Base-by-base conservation (phyloP, 2,888 invertebrate genomes). In the Sphaerophoria rueppellii region DNA sequence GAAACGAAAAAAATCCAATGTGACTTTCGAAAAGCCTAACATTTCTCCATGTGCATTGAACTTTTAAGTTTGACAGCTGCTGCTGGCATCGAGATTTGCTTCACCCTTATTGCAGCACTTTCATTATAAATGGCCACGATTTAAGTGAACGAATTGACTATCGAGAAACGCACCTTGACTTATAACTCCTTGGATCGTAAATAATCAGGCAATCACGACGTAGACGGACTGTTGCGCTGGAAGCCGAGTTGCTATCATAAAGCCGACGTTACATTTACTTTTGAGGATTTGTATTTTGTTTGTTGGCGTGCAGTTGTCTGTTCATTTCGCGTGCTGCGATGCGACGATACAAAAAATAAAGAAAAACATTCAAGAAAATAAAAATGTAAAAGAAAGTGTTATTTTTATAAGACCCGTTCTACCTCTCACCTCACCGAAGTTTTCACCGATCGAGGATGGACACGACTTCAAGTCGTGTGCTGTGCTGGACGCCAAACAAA, bases 141-240 rank as follows among this genome's bases (percentile, higher is more conserved):
- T 16, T 60, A 34, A 54, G 24, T 57, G 48, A 78, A 50, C 55
- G 50, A 37, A 72, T 81, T 70, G 34, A 82, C 63, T 63, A 57
- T 70, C 40, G 24, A 24, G 24, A 70, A 79, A 79, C 79, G 82
- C 82, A 83, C 82, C 82, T 83, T 79, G 79, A 79, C 74, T 83
- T 79, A 79, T 83, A 71, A 79, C 57, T 67, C 71, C 65, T 79
- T 71, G 35, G 74, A 72, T 79, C 70, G 79, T 79, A 83, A 79
- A 79, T 83, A 83, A 83, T 83, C 79, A 65, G 60, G 54, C 71
- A 79, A 79, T 83, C 82, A 83, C 82, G 79, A 83, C 24, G 24
- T 24, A 24, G 24, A 24, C 24, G 24, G 24, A 24, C 79, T 37
- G 46, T 34, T 46, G 67, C 57, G 46, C 35, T 46, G 32, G 12